Conservation (phyloP, 2,113 vertebrate genomes). For the Smithornis capensis region DNA sequence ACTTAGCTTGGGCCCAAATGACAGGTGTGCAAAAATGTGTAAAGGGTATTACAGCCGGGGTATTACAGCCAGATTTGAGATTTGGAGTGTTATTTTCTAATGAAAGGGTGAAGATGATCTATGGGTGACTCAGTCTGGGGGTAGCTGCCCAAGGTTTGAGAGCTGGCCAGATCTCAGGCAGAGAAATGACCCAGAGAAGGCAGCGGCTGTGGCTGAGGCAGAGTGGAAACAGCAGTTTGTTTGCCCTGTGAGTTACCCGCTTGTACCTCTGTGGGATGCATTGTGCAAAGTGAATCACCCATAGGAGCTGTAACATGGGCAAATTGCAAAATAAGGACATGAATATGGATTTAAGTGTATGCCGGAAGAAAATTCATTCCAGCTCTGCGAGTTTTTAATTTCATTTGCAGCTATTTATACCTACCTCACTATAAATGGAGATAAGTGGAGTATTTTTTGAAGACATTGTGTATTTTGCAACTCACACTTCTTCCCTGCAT, state of each 20-base stretch:
- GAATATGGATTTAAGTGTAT: not conserved
- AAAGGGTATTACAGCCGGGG: rapidly evolving
- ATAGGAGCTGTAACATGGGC: not conserved
- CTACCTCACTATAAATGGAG: not conserved
- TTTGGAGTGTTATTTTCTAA: rapidly evolving
- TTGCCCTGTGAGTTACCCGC: too few relatives aligned
- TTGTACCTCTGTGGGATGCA: rapidly evolving
- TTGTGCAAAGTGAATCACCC: rapidly evolving
- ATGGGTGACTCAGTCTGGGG: too few relatives aligned
- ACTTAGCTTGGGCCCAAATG: not conserved
- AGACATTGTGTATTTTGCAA: not conserved
- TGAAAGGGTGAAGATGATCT: not conserved
- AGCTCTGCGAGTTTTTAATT: not conserved
- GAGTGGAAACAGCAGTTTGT: too few relatives aligned
- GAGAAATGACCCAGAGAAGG: not conserved
- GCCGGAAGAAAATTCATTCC: not conserved
- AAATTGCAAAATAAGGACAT: not conserved
- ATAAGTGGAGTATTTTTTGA: not conserved
- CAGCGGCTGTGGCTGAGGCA: not conserved
- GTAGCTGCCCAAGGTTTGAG: not conserved
- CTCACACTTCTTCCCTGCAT: not conserved
- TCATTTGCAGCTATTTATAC: not conserved
- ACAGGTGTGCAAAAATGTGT: not conserved
- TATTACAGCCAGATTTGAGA: not conserved
- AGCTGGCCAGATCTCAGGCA: not conserved